phyloP scores from a whole-genome alignment of 2,888 invertebrate genomes.

The Cheilosia impressa region DNA sequence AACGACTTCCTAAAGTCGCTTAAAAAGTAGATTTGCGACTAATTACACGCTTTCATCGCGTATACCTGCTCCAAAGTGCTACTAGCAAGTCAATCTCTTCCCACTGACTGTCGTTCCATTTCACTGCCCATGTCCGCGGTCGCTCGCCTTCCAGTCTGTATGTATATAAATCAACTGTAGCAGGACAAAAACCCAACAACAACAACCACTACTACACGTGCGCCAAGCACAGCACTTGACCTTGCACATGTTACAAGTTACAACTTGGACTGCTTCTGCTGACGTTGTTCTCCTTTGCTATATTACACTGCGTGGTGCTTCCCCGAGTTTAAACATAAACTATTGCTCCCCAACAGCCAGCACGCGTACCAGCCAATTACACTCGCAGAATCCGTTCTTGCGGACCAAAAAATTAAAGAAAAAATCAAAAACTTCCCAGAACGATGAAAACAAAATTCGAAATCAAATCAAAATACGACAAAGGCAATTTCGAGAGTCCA shows the following conservation, averaged over 20 bases:
- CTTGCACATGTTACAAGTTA: constrained; percentile 48
- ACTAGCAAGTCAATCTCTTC: too few species aligned
- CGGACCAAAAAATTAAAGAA: constrained; percentile 5
- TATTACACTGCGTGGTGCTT: constrained; percentile 6
- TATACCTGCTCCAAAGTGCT: too few species aligned
- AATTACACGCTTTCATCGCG: too few species aligned
- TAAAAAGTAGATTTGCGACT: too few species aligned
- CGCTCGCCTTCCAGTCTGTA: constrained; percentile 31
- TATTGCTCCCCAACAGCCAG: constrained; percentile 23
- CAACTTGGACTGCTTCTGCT: constrained; percentile 40
- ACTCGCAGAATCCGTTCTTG: constrained; percentile 35
- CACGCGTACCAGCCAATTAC: constrained; percentile 60
- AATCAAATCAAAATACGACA: constrained; percentile 27
- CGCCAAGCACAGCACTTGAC: constrained; percentile 58
- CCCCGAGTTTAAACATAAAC: background rate
- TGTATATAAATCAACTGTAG: constrained; percentile 30
- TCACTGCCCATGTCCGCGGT: constrained; percentile 15
- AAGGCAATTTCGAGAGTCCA: constrained; percentile 14
- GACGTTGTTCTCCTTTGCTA: constrained; percentile 8
- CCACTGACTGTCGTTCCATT: background rate
- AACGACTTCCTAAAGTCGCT: too few species aligned
- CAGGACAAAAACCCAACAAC: background rate
- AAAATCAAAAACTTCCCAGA: background rate
- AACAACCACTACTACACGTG: constrained; percentile 37
- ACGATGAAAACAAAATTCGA: background rate